A percentile compares a stretch with the other conserved stretches of the same genome.
Conservation (phyloP, 2,113 vertebrate genomes). For the Strix uralensis region DNA sequence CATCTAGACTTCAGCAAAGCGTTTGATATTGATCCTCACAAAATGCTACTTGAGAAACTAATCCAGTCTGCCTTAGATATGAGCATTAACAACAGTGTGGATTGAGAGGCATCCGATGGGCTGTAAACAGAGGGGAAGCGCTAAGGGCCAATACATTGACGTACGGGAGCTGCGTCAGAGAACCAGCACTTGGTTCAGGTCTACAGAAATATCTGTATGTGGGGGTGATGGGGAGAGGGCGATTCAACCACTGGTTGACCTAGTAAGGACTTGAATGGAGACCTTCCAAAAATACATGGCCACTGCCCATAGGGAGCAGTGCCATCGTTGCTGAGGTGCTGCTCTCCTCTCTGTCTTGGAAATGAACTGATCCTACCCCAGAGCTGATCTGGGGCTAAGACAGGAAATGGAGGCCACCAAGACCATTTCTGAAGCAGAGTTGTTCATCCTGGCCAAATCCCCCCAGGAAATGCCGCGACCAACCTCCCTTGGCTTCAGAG, state of each 20-base stretch:
- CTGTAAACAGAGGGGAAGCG: not conserved
- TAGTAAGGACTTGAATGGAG: not conserved
- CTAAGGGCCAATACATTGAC: not conserved
- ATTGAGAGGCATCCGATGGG: not conserved
- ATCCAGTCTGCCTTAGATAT: not conserved
- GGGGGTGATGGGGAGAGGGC: not conserved
- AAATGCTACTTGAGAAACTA: slow-evolving; percentile 45
- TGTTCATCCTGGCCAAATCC: not conserved
- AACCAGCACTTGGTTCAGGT: not conserved
- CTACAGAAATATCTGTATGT: not conserved
- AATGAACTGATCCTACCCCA: not conserved
- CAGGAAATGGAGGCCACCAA: not conserved
- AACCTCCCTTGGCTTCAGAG: not conserved
- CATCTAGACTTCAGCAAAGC: not conserved
- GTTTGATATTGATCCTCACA: slow-evolving; percentile 39
- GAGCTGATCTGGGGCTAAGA: rapidly evolving
- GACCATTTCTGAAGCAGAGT: not conserved
- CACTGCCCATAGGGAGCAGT: rapidly evolving
- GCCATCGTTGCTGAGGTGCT: rapidly evolving
- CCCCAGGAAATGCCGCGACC: rapidly evolving
- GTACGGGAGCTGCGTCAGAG: not conserved
- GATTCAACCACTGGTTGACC: rapidly evolving
- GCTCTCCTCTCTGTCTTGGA: not conserved
- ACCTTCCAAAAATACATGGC: not conserved
- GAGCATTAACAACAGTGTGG: not conserved